Percentiles rank a stretch among this genome's conserved stretches.
phyloP scores from a whole-genome alignment of 2,797 vertebrate genomes.

The Bradypodion pumilum region DNA sequence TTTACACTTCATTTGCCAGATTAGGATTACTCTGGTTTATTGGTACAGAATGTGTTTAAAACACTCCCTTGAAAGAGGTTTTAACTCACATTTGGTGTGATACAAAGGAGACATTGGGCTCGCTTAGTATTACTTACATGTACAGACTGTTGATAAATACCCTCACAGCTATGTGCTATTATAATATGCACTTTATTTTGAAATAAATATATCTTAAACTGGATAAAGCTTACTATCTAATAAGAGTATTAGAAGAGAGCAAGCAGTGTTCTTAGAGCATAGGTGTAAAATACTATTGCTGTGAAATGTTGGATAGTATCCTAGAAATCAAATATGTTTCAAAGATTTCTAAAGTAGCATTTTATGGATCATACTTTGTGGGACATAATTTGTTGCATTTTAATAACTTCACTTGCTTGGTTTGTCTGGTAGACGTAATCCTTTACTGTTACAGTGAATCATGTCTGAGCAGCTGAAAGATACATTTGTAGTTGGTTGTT shows the following conservation, averaged over 20 bases:
- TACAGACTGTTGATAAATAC: background rate
- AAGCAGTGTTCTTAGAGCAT: conserved; percentile 26
- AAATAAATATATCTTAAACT: background rate
- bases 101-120: background rate
- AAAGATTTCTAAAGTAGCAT: conserved; percentile 20
- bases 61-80: background rate
- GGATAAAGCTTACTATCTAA: background rate
- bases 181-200: background rate
- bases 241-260: conserved; percentile 14
- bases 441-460: background rate
- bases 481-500: conserved; percentile 8
- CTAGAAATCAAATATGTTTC: conserved; percentile 31
- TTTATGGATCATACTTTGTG: conserved; percentile 30
- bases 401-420: background rate
- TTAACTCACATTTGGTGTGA: background rate
- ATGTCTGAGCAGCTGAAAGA: conserved; percentile 35
- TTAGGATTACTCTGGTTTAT: conserved; percentile 40
- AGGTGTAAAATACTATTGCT: conserved; percentile 35
- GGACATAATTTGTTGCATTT: background rate
- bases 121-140: background rate
- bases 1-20: conserved; percentile 33
- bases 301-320: conserved; percentile 24
- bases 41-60: background rate
- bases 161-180: background rate
- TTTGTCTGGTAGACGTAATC: conserved; percentile 3